phyloP scores from a whole-genome alignment of 2,797 vertebrate species.

The Cephalopachus bancanus region DNA sequence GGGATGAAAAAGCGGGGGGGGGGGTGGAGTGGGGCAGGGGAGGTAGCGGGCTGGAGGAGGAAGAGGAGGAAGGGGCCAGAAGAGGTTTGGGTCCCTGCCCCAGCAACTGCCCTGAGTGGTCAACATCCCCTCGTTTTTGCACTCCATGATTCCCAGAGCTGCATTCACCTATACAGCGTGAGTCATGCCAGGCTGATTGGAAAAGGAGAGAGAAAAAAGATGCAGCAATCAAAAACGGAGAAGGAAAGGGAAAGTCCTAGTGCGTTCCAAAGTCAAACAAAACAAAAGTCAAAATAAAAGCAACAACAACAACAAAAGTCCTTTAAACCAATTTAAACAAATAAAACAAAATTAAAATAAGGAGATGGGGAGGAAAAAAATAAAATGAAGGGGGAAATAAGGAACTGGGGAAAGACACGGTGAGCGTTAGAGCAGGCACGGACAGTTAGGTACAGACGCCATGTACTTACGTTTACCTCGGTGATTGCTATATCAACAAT shows the following conservation, averaged over 20 bases:
- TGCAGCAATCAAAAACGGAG: conserved; percentile 76
- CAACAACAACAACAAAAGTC: conserved; percentile 69
- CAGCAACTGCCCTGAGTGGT: conserved; percentile 77
- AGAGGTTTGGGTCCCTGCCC: conserved; percentile 33
- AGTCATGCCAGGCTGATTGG: conserved; percentile 93
- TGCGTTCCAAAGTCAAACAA: conserved; percentile 85
- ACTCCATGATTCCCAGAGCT: conserved; percentile 81
- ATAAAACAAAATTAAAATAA: conserved; percentile 76
- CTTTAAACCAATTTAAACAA: conserved; percentile 64
- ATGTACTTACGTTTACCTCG: conserved; percentile 99
- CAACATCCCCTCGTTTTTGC: conserved; percentile 72
- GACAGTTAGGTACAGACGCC: conserved; percentile 93
- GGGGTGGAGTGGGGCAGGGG: no score
- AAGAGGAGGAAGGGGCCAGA: background rate
- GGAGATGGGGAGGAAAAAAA: conserved; percentile 75
- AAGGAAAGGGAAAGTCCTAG: conserved; percentile 75
- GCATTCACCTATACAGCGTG: conserved; percentile 94
- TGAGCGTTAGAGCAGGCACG: conserved; percentile 92
- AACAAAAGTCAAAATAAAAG: conserved; percentile 71
- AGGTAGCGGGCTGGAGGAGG: background rate
- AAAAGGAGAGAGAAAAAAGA: conserved; percentile 86
- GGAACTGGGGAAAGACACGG: conserved; percentile 88
- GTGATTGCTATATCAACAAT: conserved; percentile 99
- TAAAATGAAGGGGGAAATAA: conserved; percentile 78
- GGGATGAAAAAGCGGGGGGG: conserved; percentile 63